Evolutionary conservation across 2,888 invertebrate genomes (phyloP).

Genomic region (Lordiphosa fenestrarum): DNA sequence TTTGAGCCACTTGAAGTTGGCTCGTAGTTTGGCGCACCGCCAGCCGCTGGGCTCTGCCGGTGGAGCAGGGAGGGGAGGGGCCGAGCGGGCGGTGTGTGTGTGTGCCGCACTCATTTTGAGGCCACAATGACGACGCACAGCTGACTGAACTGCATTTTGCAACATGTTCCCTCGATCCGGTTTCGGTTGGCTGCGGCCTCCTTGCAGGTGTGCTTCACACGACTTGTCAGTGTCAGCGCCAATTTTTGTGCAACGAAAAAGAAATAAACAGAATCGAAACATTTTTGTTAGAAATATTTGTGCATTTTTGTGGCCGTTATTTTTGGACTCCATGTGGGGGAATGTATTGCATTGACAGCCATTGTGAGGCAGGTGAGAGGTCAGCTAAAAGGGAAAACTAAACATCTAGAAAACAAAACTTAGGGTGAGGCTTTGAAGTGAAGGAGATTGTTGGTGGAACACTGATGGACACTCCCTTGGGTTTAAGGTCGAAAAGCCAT

Average conservation of each 20-base stretch:
- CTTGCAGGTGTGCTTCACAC: slow-evolving; percentile 74
- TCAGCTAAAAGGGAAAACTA: too few species aligned
- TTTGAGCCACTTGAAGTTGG: slow-evolving; percentile 49
- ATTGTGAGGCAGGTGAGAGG: slow-evolving; percentile 3
- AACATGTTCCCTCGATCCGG: slow-evolving; percentile 56
- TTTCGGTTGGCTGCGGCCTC: slow-evolving; percentile 54
- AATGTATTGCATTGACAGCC: slow-evolving; percentile 10
- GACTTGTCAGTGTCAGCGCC: slow-evolving; percentile 72
- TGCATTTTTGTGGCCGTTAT: slow-evolving; percentile 1
- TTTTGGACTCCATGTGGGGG: slow-evolving; percentile 1
- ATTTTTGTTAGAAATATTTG: slow-evolving; percentile 9
- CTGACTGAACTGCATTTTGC: slow-evolving; percentile 63
- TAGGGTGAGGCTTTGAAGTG: too few species aligned
- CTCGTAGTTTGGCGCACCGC: slow-evolving; percentile 58
- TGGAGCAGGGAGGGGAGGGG: slow-evolving; percentile 17
- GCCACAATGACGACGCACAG: slow-evolving; percentile 57
- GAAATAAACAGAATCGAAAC: background rate
- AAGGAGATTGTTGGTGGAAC: too few species aligned
- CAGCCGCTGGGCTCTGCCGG: slow-evolving; percentile 46
- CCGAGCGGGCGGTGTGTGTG: slow-evolving; percentile 35
- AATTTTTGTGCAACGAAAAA: slow-evolving; percentile 42
- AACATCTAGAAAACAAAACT: too few species aligned
- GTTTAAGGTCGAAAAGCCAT: too few species aligned
- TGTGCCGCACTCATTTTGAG: slow-evolving; percentile 71
- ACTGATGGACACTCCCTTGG: too few species aligned